Conservation (phyloP, 37 sponge, comb jelly and placozoan genomes). For the Sycon ciliatum region DNA sequence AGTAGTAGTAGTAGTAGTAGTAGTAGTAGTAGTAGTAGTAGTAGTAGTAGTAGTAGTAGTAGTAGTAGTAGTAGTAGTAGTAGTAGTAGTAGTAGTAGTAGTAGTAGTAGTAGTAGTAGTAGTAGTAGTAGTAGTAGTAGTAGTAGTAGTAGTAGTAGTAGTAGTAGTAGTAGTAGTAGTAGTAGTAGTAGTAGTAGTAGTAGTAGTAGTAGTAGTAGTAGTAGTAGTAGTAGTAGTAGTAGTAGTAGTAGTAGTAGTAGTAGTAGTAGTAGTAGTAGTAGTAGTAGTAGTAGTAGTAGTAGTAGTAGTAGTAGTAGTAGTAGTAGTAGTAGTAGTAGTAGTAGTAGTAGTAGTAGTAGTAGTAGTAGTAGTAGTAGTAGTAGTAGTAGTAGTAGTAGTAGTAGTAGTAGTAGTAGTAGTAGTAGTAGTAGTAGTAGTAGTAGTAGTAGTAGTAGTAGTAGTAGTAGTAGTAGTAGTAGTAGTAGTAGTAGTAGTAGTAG, state of each 20-base stretch:
- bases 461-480: constrained; percentile 8
- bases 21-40: not conserved
- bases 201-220: not conserved
- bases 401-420: constrained; percentile 8
- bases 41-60: constrained; percentile 1
- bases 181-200: constrained; percentile 8
- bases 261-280: constrained; percentile 2
- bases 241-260: constrained; percentile 8
- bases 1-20: constrained; percentile 8
- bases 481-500: constrained; percentile 8
- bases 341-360: constrained; percentile 8
- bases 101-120: constrained; percentile 8
- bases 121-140: constrained; percentile 8
- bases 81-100: constrained; percentile 6
- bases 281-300: not conserved
- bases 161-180: constrained; percentile 2
- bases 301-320: not conserved
- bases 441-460: constrained; percentile 6
- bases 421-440: constrained; percentile 8
- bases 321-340: constrained; percentile 2
- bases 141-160: constrained; percentile 6
- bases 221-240: constrained; percentile 2
- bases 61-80: not conserved
- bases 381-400: constrained; percentile 6
- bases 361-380: constrained; percentile 8